phyloP scores from a whole-genome alignment of 2,113 vertebrate species.

The Rhegmatorhina hoffmannsi region DNA sequence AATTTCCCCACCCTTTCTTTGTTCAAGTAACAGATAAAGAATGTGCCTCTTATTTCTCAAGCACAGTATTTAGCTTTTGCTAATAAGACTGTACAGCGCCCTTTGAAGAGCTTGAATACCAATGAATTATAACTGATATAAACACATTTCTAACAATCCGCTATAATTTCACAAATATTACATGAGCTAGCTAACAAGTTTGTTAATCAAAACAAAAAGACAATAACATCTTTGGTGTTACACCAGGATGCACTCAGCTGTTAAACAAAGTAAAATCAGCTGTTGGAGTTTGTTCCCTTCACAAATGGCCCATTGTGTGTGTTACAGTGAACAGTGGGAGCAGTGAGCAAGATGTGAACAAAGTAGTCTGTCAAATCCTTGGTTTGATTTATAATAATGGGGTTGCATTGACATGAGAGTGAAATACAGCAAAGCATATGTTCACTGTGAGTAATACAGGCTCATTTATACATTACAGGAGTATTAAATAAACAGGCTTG shows the following conservation, averaged over 20 bases:
- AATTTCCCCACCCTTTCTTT: background rate
- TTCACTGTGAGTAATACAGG: conserved; percentile 8
- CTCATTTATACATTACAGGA: background rate
- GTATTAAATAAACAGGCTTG: conserved; percentile 2
- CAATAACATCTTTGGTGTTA: background rate
- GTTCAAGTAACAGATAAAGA: conserved; percentile 2
- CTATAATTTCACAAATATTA: background rate
- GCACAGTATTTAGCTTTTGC: background rate
- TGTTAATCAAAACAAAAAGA: background rate
- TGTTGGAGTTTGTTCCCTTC: background rate
- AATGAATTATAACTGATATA: background rate
- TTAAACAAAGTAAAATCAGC: conserved; percentile 2
- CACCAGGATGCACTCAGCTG: background rate
- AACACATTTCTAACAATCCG: background rate
- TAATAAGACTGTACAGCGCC: background rate
- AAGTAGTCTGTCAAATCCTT: conserved; percentile 1
- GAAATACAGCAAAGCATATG: conserved; percentile 28
- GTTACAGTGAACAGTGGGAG: background rate
- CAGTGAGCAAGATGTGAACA: background rate
- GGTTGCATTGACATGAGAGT: conserved; percentile 25
- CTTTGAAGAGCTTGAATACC: conserved; percentile 25
- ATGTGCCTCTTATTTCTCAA: conserved; percentile 32
- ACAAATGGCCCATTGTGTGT: background rate
- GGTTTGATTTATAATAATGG: conserved; percentile 2
- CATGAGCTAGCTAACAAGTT: background rate